These are phyloP conservation scores for Agrypnia vestita DNA, from an alignment of 1,140 invertebrate species.

Conservation along the genomic window DNA sequence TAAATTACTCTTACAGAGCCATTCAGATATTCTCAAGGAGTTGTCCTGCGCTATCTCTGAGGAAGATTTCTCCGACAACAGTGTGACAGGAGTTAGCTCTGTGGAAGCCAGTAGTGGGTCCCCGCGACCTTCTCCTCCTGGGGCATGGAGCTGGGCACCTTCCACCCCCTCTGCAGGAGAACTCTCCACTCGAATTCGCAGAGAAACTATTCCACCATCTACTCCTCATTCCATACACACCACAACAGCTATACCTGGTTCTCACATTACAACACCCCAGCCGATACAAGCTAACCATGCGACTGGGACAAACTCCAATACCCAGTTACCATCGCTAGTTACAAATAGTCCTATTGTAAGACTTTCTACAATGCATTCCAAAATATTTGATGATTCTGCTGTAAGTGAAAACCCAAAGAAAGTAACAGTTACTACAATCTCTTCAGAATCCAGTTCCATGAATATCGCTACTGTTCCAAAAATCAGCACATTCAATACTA, in stretches of 20 bases:
- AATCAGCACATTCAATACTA: not conserved
- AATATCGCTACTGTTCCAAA: slow-evolving; percentile 27
- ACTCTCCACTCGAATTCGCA: slow-evolving; percentile 53
- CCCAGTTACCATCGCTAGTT: not conserved
- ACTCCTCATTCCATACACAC: slow-evolving; percentile 39
- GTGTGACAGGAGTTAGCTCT: slow-evolving; percentile 36
- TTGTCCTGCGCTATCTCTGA: slow-evolving; percentile 68
- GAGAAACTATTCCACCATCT: slow-evolving; percentile 48
- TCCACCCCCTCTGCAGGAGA: slow-evolving; percentile 62
- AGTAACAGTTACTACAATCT: slow-evolving; percentile 45
- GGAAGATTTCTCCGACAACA: slow-evolving; percentile 62
- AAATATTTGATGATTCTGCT: slow-evolving; percentile 34
- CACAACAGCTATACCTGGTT: slow-evolving; percentile 50
- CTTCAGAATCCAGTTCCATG: not conserved
- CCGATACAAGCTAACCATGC: not conserved
- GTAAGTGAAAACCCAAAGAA: slow-evolving; percentile 54
- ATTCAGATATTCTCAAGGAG: slow-evolving; percentile 68
- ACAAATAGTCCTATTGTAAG: slow-evolving; percentile 4
- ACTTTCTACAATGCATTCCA: slow-evolving; percentile 21
- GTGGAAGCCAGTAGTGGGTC: slow-evolving; percentile 56
- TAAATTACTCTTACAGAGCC: slow-evolving; percentile 65
- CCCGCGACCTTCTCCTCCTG: slow-evolving; percentile 62
- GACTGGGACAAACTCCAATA: not conserved
- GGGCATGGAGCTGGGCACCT: slow-evolving; percentile 62
- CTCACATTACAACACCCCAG: not conserved